Conservation (phyloP, 2,113 vertebrate species). For the Castor canadensis region DNA sequence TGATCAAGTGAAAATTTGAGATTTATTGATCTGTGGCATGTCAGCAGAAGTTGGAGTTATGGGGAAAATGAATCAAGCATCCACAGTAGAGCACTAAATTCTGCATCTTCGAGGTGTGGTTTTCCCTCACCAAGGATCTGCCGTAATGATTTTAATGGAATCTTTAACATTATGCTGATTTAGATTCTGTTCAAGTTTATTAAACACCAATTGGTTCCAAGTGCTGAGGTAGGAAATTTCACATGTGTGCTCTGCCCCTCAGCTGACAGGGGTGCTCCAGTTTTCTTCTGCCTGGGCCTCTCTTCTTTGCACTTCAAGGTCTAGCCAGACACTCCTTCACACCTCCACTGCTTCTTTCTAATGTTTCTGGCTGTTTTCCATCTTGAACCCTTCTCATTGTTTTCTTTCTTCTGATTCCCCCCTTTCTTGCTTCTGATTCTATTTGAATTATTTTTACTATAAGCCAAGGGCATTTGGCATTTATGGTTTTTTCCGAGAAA, state of each 20-base stretch:
- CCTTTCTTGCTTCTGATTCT: no score
- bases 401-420: not conserved
- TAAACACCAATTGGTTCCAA: not conserved
- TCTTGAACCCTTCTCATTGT: not conserved
- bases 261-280: not conserved
- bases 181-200: not conserved
- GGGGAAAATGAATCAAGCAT: no score
- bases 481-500: not conserved
- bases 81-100: no score
- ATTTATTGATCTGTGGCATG: no score
- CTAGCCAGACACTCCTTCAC: not conserved
- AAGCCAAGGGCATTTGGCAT: not conserved
- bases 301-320: not conserved
- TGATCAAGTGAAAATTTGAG: no score
- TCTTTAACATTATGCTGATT: not conserved
- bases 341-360: not conserved
- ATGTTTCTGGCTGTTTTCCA: not conserved
- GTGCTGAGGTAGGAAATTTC: not conserved
- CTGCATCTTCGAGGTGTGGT: no score
- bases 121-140: no score
- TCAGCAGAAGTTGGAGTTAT: no score
- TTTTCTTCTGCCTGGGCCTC: no score
- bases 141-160: not conserved
- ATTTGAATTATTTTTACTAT: not conserved
- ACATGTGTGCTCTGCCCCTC: not conserved